phyloP scores from a whole-genome alignment of 2,797 vertebrate species.

The Lepus oiostolus region DNA sequence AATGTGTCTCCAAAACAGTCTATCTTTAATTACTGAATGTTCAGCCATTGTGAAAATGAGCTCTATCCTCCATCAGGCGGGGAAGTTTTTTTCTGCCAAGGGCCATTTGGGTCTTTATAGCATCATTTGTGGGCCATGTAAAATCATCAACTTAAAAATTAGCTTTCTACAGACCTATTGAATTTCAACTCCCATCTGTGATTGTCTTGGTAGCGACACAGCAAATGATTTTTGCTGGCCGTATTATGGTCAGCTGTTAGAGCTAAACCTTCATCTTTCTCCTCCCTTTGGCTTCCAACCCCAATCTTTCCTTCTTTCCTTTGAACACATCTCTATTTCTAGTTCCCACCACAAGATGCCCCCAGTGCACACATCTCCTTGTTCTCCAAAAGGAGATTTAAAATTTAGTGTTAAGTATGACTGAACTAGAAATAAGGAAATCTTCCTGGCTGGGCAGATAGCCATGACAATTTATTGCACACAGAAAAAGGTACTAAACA shows the following conservation, averaged over 20 bases:
- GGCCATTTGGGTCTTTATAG: no score
- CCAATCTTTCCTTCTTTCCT: not conserved
- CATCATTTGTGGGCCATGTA: no score
- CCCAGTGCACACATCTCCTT: slow-evolving; percentile 36
- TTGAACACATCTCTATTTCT: slow-evolving; percentile 3
- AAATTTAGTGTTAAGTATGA: not conserved
- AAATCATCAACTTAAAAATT: no score
- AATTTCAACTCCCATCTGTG: no score
- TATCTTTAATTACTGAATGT: not conserved
- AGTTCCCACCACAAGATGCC: slow-evolving; percentile 65
- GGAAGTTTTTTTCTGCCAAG: no score
- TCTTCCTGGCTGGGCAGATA: not conserved
- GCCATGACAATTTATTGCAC: not conserved
- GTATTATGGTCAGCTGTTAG: no score
- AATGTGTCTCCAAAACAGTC: not conserved
- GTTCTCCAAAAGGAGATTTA: slow-evolving; percentile 25
- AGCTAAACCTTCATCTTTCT: not conserved
- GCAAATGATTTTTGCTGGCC: no score
- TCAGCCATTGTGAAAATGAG: not conserved
- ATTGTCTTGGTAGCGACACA: no score
- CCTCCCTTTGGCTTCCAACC: not conserved
- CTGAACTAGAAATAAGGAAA: not conserved
- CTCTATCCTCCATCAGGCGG: not conserved
- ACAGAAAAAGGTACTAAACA: not conserved
- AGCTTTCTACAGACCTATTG: no score